phyloP scores from a whole-genome alignment of 2,113 vertebrate genomes.

The Bufo gargarizans region DNA sequence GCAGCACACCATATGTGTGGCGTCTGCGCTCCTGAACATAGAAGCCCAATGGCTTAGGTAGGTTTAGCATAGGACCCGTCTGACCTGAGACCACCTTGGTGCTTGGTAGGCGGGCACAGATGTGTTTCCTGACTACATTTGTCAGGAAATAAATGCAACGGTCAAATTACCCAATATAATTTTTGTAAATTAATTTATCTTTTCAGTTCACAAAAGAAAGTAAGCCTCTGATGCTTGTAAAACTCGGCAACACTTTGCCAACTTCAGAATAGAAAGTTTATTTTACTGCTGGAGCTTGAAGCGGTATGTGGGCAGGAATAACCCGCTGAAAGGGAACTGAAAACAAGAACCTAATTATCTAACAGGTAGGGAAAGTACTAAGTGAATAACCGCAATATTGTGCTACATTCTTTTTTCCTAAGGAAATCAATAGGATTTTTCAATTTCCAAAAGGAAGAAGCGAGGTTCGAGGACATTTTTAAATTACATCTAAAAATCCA shows the following conservation, averaged over 20 bases:
- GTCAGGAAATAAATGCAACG: too few relatives aligned
- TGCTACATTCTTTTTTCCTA: slow-evolving; percentile 10
- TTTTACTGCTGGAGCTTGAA: neutral
- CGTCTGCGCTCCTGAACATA: too few relatives aligned
- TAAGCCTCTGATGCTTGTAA: slow-evolving; percentile 1
- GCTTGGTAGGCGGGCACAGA: too few relatives aligned
- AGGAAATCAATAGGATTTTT: slow-evolving; percentile 32
- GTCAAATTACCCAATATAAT: too few relatives aligned
- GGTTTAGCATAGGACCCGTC: too few relatives aligned
- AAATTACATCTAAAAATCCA: slow-evolving; percentile 14
- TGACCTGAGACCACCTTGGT: too few relatives aligned
- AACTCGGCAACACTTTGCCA: neutral
- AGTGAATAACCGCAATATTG: neutral
- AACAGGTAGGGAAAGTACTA: slow-evolving; percentile 10
- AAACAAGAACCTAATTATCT: slow-evolving; percentile 29
- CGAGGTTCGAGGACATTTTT: slow-evolving; percentile 3
- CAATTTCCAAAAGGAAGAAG: neutral
- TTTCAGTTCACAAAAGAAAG: neutral
- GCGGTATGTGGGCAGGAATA: neutral
- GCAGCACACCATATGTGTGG: too few relatives aligned
- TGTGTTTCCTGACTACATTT: too few relatives aligned
- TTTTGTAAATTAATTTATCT: too few relatives aligned
- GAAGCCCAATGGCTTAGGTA: too few relatives aligned
- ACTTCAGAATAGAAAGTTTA: neutral
- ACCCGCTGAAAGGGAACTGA: slow-evolving; percentile 14